Base-by-base conservation (phyloP, 2,888 invertebrate genomes). In the Noctua comes region DNA sequence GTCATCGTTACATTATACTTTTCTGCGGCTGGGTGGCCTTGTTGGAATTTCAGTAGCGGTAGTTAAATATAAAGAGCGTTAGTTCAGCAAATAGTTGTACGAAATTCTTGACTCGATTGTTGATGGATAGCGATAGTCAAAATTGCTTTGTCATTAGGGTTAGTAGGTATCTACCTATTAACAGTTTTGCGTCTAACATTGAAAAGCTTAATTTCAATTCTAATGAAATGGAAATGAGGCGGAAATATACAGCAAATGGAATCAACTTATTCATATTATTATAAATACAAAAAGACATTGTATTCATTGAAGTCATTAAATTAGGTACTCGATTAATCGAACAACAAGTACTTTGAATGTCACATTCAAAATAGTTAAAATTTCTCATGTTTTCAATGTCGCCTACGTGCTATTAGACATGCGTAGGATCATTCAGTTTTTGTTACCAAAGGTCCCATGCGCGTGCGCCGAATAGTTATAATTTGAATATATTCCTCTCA, bases 391-490 rank as follows among this genome's bases (percentile, higher is more conserved):
- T 71, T 83, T 76, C 70, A 83, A 77, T 80, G 13, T 54, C 36
- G 59, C 66, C 40, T 72, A 76, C 77, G 69, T 78, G 76, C 73
- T 69, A 65, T 68, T 66, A 79, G 66, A 68, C 69, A 78, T 74
- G 73, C 73, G 68, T 51, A 70, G 65, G 57, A 74, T 54, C 66
- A 83, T 75, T 76, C 46, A 76, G 40, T 73, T 79, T 79, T 72
- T 36, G 77, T 83, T 81, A 83, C 80, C 79, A 80, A 83, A 76
- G 54, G 66, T 46, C 59, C 21, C 21, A 54, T 68, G 69, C 59
- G 66, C 84, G 87, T 86, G 87, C 68, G 13, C 36, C 40, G 85
- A 84, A 86, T 84, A 82, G 21, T 66, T 82, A 72, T 54, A 82
- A 73, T 84, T 73, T 54, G 65, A 82, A 86, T 81, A 73, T 64